Conservation (phyloP, 2,797 vertebrate species). For the Rhinatrema bivittatum region DNA sequence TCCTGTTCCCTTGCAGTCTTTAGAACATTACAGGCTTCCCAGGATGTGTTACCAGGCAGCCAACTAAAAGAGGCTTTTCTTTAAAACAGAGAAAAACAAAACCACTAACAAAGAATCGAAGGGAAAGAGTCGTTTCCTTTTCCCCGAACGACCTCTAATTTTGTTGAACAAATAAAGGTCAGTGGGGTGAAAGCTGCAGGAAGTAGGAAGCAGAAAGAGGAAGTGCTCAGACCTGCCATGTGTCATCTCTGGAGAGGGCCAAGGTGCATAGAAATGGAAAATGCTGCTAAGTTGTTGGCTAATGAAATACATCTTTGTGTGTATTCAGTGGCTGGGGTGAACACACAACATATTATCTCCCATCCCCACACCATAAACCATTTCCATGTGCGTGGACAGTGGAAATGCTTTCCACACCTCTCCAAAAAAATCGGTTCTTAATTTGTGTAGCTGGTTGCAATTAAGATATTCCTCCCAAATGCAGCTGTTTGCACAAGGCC, state of each 20-base stretch:
- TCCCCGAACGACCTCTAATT: not conserved
- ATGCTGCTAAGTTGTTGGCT: conserved; percentile 59
- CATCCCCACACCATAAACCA: not conserved
- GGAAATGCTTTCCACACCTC: too few species aligned
- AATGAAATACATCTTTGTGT: too few species aligned
- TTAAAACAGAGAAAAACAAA: not conserved
- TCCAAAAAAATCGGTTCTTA: too few species aligned
- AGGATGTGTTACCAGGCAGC: not conserved
- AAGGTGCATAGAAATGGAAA: conserved; percentile 47
- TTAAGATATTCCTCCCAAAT: too few species aligned
- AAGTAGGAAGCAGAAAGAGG: conserved; percentile 4
- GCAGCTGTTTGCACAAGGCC: too few species aligned
- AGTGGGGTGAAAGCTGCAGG: not conserved
- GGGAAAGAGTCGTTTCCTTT: fast-evolving
- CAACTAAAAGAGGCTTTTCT: not conserved
- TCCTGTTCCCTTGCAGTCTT: not conserved
- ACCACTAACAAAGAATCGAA: conserved; percentile 7
- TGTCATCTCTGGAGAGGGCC: conserved; percentile 43
- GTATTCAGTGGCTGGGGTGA: not conserved
- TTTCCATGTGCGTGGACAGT: not conserved
- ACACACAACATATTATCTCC: too few species aligned
- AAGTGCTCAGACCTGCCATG: too few species aligned
- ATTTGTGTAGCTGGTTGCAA: too few species aligned
- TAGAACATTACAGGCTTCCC: not conserved
- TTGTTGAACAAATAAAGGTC: not conserved